Percentiles rank a stretch among this genome's conserved stretches.
These are phyloP conservation scores for Condylostylus longicornis DNA, from an alignment of 1,140 invertebrate genomes.

Conservation along the genomic window DNA sequence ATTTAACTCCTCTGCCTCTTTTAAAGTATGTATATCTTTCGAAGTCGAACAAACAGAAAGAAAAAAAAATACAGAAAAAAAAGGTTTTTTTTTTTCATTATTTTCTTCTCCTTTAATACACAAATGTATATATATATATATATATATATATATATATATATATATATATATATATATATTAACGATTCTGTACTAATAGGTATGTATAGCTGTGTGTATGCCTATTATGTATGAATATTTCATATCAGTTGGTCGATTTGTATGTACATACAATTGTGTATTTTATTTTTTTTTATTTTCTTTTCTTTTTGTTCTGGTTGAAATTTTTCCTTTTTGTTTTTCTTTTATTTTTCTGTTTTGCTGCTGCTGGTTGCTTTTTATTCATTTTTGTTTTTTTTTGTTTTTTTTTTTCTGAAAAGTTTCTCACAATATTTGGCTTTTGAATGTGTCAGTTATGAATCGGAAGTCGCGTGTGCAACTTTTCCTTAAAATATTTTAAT, in stretches of 20 bases:
- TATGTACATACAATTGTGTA: not conserved
- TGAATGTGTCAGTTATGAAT: slow-evolving; percentile 6
- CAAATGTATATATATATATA: not conserved
- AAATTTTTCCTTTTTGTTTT: not conserved
- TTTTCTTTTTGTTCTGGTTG: slow-evolving; percentile 1
- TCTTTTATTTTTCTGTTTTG: not conserved
- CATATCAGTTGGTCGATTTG: not conserved
- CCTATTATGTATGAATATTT: no score
- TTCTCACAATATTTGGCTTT: not conserved
- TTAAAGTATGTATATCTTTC: no score
- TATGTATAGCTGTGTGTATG: no score
- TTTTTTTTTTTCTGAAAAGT: not conserved
- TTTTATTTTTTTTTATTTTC: not conserved
- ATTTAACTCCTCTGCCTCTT: no score
- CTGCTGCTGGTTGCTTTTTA: not conserved
- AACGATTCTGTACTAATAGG: not conserved
- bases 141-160: not conserved
- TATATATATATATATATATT: not conserved
- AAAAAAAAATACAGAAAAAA: no score
- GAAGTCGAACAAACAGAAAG: no score
- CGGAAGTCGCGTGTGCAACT: no score
- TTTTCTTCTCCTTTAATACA: not conserved
- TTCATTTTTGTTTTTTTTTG: slow-evolving; percentile 1
- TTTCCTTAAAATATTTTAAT: no score
- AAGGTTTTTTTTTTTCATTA: not conserved